Evolutionary conservation across 2,888 invertebrate genomes (phyloP).

Genomic region (Epinotia ramella): DNA sequence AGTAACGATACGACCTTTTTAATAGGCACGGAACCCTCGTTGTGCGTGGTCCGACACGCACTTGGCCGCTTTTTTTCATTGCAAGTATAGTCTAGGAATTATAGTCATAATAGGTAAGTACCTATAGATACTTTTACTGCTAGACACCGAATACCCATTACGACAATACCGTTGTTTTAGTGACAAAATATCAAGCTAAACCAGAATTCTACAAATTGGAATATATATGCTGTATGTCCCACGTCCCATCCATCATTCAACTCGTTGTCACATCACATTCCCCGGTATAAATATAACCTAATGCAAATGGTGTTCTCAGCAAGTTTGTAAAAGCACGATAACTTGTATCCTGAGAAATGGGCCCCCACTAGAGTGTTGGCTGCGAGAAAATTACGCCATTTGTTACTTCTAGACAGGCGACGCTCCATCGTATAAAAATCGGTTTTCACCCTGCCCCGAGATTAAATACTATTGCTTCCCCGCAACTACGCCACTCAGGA

Average conservation of each 20-base stretch:
- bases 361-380: constrained; percentile 48
- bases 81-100: too few relatives aligned
- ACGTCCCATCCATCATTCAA: constrained; percentile 52
- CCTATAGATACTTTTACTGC: too few relatives aligned
- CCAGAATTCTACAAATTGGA: constrained; percentile 5
- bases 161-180: background rate
- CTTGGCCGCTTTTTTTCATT: too few relatives aligned
- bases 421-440: constrained; percentile 47
- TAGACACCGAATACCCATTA: background rate
- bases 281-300: constrained; percentile 53
- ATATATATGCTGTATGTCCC: constrained; percentile 17
- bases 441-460: constrained; percentile 29
- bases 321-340: constrained; percentile 65
- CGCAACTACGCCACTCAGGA: background rate
- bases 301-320: constrained; percentile 60
- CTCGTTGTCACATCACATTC: constrained; percentile 52
- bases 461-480: constrained; percentile 37
- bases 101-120: too few relatives aligned
- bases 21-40: too few relatives aligned
- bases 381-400: constrained; percentile 57
- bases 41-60: too few relatives aligned
- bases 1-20: too few relatives aligned
- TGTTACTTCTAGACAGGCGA: constrained; percentile 57
- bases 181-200: background rate
- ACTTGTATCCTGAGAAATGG: constrained; percentile 69